These are phyloP conservation scores for Alcis repandata DNA, from an alignment of 2,888 invertebrate genomes.

Conservation along the genomic window DNA sequence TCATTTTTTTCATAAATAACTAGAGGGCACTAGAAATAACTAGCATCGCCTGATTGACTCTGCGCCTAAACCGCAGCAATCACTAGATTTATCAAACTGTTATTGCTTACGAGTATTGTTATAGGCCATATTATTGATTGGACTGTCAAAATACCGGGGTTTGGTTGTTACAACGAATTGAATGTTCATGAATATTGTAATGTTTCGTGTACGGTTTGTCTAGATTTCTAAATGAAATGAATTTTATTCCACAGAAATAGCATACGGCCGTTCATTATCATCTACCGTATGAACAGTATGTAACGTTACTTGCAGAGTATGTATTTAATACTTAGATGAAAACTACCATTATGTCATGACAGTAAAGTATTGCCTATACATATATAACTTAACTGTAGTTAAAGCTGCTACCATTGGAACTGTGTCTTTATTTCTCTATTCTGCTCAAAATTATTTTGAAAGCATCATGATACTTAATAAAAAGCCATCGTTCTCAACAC, in stretches of 20 bases:
- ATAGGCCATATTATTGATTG: conserved; percentile 19
- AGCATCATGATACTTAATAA: neutral
- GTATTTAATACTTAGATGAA: too few species aligned
- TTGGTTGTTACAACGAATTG: conserved; percentile 1
- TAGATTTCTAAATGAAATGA: too few species aligned
- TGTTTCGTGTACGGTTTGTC: neutral
- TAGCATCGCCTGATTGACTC: conserved; percentile 1
- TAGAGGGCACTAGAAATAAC: neutral
- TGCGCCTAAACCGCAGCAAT: conserved; percentile 2
- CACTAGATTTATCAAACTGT: conserved; percentile 30
- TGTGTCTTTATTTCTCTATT: neutral
- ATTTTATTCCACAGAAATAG: too few species aligned
- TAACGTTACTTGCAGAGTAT: too few species aligned
- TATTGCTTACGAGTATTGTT: conserved; percentile 33
- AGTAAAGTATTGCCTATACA: too few species aligned
- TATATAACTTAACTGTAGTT: too few species aligned
- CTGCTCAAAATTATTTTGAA: neutral
- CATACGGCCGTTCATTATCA: too few species aligned
- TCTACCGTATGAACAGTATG: too few species aligned
- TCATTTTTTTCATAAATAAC: neutral
- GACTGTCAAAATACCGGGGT: conserved; percentile 21
- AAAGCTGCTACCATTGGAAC: too few species aligned
- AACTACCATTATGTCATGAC: too few species aligned
- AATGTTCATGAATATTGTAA: conserved; percentile 27
- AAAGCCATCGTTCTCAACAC: too few species aligned